A percentile compares a stretch with the other conserved stretches of the same genome.
Conservation (phyloP, 2,888 invertebrate species). For the Seira ritae region DNA sequence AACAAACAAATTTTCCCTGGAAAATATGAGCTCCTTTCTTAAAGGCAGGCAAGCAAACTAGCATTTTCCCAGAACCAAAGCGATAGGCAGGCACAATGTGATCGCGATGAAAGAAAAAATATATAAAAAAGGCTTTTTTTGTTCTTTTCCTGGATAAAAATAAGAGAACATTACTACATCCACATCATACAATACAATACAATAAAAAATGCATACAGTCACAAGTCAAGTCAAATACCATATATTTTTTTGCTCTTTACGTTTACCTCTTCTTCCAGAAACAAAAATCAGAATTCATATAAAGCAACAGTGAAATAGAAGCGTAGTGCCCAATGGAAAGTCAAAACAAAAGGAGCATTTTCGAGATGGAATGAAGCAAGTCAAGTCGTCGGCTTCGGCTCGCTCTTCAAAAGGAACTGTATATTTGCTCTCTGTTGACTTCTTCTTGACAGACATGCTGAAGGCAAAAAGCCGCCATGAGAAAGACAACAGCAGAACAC, state of each 20-base stretch:
- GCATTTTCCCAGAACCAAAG: background rate
- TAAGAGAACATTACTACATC: background rate
- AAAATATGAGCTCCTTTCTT: slow-evolving; percentile 52
- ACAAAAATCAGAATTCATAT: background rate
- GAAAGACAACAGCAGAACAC: slow-evolving; percentile 44
- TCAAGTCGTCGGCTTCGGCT: too few relatives aligned
- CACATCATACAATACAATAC: background rate
- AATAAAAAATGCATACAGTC: background rate
- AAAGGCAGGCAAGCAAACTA: background rate
- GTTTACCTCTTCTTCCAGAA: background rate
- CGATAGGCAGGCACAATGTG: background rate
- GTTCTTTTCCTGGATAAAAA: background rate
- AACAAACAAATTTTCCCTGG: slow-evolving; percentile 22
- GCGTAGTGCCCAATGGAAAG: background rate
- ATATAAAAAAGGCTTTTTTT: background rate
- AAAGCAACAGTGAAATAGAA: background rate
- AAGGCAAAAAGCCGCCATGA: slow-evolving; percentile 57
- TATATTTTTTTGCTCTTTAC: background rate
- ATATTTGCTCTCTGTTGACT: slow-evolving; percentile 54
- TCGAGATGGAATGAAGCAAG: background rate
- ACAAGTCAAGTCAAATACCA: background rate
- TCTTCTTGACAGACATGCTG: slow-evolving; percentile 63
- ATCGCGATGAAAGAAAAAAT: background rate
- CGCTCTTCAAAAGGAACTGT: slow-evolving; percentile 10
- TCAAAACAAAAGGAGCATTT: slow-evolving; percentile 35